A percentile compares a stretch with the other conserved stretches of the same genome.
Conservation (phyloP, 2,113 vertebrate species). For the Casuarius casuarius region DNA sequence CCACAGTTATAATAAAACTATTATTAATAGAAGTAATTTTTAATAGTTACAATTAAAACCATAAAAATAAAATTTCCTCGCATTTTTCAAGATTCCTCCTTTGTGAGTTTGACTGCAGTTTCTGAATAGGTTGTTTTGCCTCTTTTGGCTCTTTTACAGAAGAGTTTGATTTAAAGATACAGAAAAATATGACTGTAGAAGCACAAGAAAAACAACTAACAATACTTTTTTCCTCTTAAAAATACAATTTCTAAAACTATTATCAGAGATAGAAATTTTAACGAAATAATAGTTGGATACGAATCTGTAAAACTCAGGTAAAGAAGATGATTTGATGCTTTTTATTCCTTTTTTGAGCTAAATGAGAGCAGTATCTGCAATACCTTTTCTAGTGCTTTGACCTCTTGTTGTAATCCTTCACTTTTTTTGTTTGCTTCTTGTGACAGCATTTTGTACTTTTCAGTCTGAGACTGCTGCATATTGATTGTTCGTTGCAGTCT, state of each 20-base stretch:
- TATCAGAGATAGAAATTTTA: background rate
- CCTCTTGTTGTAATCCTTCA: slow-evolving; percentile 84
- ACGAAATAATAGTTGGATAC: background rate
- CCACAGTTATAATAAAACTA: background rate
- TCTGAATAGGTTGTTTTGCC: background rate
- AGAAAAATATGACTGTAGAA: background rate
- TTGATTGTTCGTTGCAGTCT: slow-evolving; percentile 82
- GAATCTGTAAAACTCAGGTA: background rate
- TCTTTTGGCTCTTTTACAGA: background rate
- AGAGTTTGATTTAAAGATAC: background rate
- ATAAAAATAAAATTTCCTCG: background rate
- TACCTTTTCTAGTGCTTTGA: slow-evolving; percentile 85
- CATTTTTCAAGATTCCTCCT: background rate
- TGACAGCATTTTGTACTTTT: slow-evolving; percentile 86
- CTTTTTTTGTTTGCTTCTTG: slow-evolving; percentile 84
- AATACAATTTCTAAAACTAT: background rate
- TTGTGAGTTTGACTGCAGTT: background rate
- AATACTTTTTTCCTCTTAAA: background rate
- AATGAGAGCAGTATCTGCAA: background rate
- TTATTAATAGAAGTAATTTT: background rate
- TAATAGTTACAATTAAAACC: background rate
- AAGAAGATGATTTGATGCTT: background rate
- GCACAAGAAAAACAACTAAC: background rate
- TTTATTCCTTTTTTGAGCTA: background rate
- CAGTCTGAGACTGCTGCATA: slow-evolving; percentile 84